phyloP scores from a whole-genome alignment of 2,797 vertebrate genomes.

The Cheirogaleus major region DNA sequence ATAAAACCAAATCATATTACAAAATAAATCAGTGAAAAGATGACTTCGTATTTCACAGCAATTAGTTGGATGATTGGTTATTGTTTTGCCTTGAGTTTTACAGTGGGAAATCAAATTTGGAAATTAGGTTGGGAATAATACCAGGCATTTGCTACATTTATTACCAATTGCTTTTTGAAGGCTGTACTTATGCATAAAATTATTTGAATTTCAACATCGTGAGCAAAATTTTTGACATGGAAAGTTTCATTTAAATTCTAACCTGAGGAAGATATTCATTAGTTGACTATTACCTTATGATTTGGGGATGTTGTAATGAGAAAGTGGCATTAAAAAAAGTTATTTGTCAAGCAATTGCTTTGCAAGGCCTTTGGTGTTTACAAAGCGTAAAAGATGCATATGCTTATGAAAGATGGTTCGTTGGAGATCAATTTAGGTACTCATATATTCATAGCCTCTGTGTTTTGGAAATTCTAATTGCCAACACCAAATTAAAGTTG shows the following conservation, averaged over 20 bases:
- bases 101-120: constrained; percentile 76
- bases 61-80: constrained; percentile 78
- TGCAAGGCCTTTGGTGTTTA: constrained; percentile 69
- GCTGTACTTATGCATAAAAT: constrained; percentile 63
- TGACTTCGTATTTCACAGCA: constrained; percentile 78
- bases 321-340: constrained; percentile 51
- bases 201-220: constrained; percentile 62
- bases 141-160: constrained; percentile 52
- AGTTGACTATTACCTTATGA: constrained; percentile 29
- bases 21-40: constrained; percentile 64
- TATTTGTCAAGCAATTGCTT: constrained; percentile 65
- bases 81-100: constrained; percentile 81
- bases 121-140: constrained; percentile 77
- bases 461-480: constrained; percentile 74
- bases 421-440: constrained; percentile 64
- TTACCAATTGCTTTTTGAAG: constrained; percentile 78
- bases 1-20: constrained; percentile 60
- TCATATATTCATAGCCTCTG: constrained; percentile 56
- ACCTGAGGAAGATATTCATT: constrained; percentile 67
- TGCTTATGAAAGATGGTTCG: constrained; percentile 45
- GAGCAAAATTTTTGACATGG: constrained; percentile 51
- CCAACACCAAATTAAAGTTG: constrained; percentile 54
- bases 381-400: constrained; percentile 50
- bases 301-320: constrained; percentile 50
- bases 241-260: constrained; percentile 65